phyloP scores from a whole-genome alignment of 1,140 invertebrate species.

The Tetragonula clypearis region DNA sequence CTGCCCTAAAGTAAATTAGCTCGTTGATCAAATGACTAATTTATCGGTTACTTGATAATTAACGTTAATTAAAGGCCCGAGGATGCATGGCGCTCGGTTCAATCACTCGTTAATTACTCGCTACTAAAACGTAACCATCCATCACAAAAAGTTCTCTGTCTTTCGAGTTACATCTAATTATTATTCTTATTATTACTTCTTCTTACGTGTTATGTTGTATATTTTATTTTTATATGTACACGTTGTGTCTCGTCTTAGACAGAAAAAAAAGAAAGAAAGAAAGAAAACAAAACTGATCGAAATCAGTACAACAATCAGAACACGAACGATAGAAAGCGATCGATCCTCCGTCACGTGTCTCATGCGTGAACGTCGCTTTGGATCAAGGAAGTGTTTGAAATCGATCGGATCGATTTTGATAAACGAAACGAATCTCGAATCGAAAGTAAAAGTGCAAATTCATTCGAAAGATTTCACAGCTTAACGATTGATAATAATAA shows the following conservation, averaged over 20 bases:
- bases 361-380: background rate
- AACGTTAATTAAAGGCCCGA: constrained; percentile 22
- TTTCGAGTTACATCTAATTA: constrained; percentile 34
- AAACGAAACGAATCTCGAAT: too few species aligned
- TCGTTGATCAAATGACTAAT: constrained; percentile 51
- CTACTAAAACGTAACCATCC: constrained; percentile 13
- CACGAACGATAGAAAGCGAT: background rate
- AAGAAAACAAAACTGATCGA: constrained; percentile 33
- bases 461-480: too few species aligned
- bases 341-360: too few species aligned
- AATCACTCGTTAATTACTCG: constrained; percentile 25
- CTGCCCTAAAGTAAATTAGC: constrained; percentile 47
- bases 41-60: constrained; percentile 9
- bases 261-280: too few species aligned
- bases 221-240: constrained; percentile 32
- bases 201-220: constrained; percentile 4
- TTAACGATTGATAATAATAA: background rate
- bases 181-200: background rate
- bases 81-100: background rate
- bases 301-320: constrained; percentile 8
- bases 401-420: too few species aligned
- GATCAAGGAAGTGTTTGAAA: background rate
- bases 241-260: constrained; percentile 22
- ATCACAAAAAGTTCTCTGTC: constrained; percentile 43
- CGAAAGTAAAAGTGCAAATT: background rate